Percentiles rank a stretch among this genome's conserved stretches.
phyloP scores from a whole-genome alignment of 2,797 vertebrate genomes.

The Myripristis jacobus region DNA sequence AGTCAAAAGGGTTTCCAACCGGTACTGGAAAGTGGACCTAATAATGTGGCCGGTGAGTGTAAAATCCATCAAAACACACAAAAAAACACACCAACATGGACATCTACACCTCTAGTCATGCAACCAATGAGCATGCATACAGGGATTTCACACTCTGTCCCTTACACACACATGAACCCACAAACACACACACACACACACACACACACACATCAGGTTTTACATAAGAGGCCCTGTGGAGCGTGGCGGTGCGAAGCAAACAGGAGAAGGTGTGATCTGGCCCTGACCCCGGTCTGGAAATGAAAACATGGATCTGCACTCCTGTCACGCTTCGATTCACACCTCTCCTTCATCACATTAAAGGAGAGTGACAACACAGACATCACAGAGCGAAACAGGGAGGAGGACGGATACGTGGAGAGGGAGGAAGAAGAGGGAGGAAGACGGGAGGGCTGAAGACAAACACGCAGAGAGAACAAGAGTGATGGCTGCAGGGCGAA shows the following conservation, averaged over 20 bases:
- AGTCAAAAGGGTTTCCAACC: too few species aligned
- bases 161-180: not conserved
- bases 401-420: not conserved
- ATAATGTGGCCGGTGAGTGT: too few species aligned
- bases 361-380: constrained; percentile 22
- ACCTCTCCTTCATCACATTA: constrained; percentile 37
- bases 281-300: constrained; percentile 58
- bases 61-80: too few species aligned
- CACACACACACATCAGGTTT: constrained; percentile 31
- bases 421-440: not conserved
- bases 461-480: not conserved
- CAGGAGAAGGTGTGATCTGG: constrained; percentile 53
- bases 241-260: constrained; percentile 21
- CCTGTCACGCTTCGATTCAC: constrained; percentile 32
- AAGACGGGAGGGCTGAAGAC: not conserved
- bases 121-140: too few species aligned
- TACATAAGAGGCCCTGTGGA: constrained; percentile 31
- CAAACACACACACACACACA: constrained; percentile 16
- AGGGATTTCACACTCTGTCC: not conserved
- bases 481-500: not conserved
- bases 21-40: too few species aligned
- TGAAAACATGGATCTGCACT: constrained; percentile 41
- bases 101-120: too few species aligned
- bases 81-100: too few species aligned
- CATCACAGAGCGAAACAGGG: constrained; percentile 1